Evolutionary conservation across 1,140 invertebrate species (phyloP), one percentile per base, ranked within the genome.

Genomic region (Adelges cooleyi): DNA sequence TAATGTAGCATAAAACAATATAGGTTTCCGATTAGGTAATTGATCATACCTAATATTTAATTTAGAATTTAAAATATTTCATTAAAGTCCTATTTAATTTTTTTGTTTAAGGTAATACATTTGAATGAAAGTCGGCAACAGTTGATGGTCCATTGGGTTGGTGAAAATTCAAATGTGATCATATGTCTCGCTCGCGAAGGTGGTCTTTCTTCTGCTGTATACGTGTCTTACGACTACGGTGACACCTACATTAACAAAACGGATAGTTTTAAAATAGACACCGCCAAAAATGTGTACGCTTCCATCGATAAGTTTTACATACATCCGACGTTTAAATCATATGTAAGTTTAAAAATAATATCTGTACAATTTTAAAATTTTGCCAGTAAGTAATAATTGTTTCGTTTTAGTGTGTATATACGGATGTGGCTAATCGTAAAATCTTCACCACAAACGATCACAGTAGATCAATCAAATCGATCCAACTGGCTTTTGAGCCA

Each of bases 121-220:
- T 76, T 93, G 10, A 89, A 90, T 77, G 89, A 92, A 74, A 85
- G 82, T 54, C 90, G 93, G 74, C 86, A 88, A 69, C 88, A 90
- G 72, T 74, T 94, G 69, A 86, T 92, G 79, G 89, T 93, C 1
- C 86, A 92, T 75, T 93, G 91, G 90, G 87, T 90, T 27, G 89
- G 90, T 23, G 84, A 88, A 72, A 83, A 82, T 18, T 89, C 87
- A 46, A 82, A 89, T 75, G 87, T 92, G 11, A 88, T 94, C 66
- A 85, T 93, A 65, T 92, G 89, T 70, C 75, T 93, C 51, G 88
- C 90, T 2, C 79, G 84, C 71, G 85, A 90, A 72, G 17, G 71
- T 74, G 50, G 77, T 76, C 69, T 74, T 75, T 82, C 85, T 65
- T 89, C 85, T 46, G 80, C 85, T 36, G 80, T 93, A 5, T 93